phyloP scores from a whole-genome alignment of 2,888 invertebrate genomes.

The Sturmia bella region DNA sequence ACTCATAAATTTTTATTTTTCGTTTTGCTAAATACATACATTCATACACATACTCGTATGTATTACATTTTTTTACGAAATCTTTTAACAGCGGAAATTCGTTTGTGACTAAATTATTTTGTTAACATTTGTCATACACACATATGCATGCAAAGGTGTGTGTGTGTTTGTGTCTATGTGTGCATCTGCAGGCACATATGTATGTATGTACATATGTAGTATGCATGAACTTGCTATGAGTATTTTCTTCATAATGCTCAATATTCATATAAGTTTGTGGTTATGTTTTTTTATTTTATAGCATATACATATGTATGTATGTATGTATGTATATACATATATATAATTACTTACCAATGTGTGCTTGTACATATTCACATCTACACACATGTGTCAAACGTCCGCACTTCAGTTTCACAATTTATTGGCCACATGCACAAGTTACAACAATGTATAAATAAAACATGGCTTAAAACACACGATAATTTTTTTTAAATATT shows the following conservation, averaged over 20 bases:
- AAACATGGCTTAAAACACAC: slow-evolving; percentile 23
- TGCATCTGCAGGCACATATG: no score
- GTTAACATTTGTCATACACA: no score
- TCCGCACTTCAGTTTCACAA: slow-evolving; percentile 40
- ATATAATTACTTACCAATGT: slow-evolving; percentile 26
- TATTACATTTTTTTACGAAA: not conserved
- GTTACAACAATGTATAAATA: not conserved
- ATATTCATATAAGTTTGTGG: no score
- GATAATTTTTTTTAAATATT: not conserved
- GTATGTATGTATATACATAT: not conserved
- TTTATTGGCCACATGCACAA: not conserved
- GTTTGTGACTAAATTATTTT: no score
- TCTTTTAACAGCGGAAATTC: not conserved
- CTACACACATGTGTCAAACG: slow-evolving; percentile 39
- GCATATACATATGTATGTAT: not conserved
- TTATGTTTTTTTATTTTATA: no score
- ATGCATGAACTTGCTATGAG: no score
- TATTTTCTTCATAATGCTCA: no score
- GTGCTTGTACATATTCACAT: slow-evolving; percentile 33
- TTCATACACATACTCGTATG: not conserved
- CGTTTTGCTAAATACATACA: not conserved
- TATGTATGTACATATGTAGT: no score
- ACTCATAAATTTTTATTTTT: no score
- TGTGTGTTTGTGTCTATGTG: not conserved
- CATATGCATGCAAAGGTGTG: not conserved